Evolutionary conservation across 2,888 invertebrate species (phyloP).

Genomic region (Agrochola lychnidis): DNA sequence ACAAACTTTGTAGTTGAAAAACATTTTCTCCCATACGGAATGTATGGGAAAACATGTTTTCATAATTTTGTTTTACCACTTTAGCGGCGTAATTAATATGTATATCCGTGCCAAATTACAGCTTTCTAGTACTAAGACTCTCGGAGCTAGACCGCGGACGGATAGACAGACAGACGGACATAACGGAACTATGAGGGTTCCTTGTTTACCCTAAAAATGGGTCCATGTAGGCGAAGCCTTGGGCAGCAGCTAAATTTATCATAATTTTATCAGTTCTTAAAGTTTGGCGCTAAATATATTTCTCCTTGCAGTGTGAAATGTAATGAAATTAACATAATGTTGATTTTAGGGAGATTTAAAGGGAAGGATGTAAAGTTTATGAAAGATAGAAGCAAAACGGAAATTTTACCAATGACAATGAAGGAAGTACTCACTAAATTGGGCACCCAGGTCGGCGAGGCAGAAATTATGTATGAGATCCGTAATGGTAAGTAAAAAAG

Average conservation of each 20-base stretch:
- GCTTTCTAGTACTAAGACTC: too few species aligned
- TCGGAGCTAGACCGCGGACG: too few species aligned
- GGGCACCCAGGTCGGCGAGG: slow-evolving; percentile 16
- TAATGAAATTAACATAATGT: background rate
- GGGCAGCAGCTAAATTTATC: background rate
- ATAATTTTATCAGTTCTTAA: background rate
- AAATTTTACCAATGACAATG: slow-evolving; percentile 16
- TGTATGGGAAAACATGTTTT: too few species aligned
- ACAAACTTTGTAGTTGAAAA: too few species aligned
- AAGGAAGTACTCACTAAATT: slow-evolving; percentile 41
- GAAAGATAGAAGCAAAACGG: slow-evolving; percentile 8
- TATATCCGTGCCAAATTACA: too few species aligned
- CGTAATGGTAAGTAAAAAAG: slow-evolving; percentile 28
- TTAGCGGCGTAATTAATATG: too few species aligned
- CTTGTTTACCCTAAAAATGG: too few species aligned
- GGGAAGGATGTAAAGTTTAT: slow-evolving; percentile 4
- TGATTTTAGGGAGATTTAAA: slow-evolving; percentile 28
- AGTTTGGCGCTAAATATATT: background rate
- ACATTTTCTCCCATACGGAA: too few species aligned
- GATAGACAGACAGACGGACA: too few species aligned
- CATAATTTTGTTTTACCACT: too few species aligned
- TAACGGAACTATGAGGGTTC: too few species aligned
- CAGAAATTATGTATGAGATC: slow-evolving; percentile 44
- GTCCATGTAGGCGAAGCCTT: too few species aligned
- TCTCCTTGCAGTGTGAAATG: background rate